Conservation (phyloP, 2,113 vertebrate species). For the Ornithorhynchus anatinus region DNA sequence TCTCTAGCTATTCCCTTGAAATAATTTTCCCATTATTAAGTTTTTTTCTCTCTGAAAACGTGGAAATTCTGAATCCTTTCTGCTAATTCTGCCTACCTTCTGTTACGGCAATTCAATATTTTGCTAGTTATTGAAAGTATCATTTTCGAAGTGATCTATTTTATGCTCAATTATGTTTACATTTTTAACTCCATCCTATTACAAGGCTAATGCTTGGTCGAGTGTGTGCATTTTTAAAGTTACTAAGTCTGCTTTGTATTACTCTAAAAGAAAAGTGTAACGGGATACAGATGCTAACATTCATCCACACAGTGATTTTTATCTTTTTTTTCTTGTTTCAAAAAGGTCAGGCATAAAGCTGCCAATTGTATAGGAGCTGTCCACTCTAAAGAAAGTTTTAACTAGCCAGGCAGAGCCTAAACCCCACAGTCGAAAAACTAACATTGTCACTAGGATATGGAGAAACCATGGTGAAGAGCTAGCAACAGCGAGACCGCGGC, state of each 20-base stretch:
- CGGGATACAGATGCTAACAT: slow-evolving; percentile 50
- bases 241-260: slow-evolving; percentile 55
- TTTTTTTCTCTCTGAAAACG: too few species aligned
- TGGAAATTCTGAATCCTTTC: too few species aligned
- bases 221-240: too few species aligned
- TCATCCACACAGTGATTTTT: too few species aligned
- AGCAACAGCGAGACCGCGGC: slow-evolving; percentile 59
- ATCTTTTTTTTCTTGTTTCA: too few species aligned
- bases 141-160: neutral
- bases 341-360: slow-evolving; percentile 62
- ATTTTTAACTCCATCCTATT: neutral
- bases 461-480: slow-evolving; percentile 84
- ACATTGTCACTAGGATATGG: slow-evolving; percentile 81
- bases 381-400: slow-evolving; percentile 71
- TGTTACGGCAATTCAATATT: too few species aligned
- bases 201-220: too few species aligned
- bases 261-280: slow-evolving; percentile 40
- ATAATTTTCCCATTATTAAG: too few species aligned
- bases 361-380: slow-evolving; percentile 69
- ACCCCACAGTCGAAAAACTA: slow-evolving; percentile 76
- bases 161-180: neutral
- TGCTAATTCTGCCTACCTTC: too few species aligned
- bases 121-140: neutral
- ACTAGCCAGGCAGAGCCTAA: slow-evolving; percentile 69
- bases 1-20: too few species aligned